Conservation (phyloP, 2,797 vertebrate genomes). For the Brachyalestes nurse region DNA sequence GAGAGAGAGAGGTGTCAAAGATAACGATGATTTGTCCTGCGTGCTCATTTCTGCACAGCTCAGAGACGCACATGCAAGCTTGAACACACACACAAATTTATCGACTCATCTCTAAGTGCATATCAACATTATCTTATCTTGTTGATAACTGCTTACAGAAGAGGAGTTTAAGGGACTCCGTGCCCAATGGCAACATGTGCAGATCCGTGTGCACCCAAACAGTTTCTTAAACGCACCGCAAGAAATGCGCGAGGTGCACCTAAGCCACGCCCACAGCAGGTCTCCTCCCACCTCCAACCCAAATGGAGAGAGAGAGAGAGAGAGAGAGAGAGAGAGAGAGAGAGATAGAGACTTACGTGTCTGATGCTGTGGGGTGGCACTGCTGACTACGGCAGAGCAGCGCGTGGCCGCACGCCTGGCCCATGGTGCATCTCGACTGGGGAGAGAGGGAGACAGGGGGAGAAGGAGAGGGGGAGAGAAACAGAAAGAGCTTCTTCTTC, state of each 20-base stretch:
- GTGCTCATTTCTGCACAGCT: neutral
- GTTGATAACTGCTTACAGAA: neutral
- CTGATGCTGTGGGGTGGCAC: constrained; percentile 80
- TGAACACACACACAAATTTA: constrained; percentile 4
- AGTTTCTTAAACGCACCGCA: neutral
- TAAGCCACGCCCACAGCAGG: neutral
- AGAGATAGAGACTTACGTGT: constrained; percentile 80
- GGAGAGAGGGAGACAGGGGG: constrained; percentile 12
- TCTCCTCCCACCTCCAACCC: neutral
- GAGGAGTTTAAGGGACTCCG: neutral
- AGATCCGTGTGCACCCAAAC: neutral
- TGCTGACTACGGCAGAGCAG: constrained; percentile 95
- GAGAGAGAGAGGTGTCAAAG: neutral
- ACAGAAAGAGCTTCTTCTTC: neutral
- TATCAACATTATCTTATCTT: neutral
- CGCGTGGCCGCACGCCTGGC: constrained; percentile 97
- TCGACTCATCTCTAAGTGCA: constrained; percentile 3
- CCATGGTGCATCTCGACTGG: constrained; percentile 90
- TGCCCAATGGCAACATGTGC: neutral
- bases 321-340: neutral
- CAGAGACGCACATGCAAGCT: neutral
- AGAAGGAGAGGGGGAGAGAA: constrained; percentile 14
- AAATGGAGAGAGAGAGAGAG: neutral
- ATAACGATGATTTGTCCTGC: constrained; percentile 22
- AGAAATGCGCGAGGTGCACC: neutral